Conservation (phyloP, 1,140 invertebrate genomes). For the Eriocheir sinensis region DNA sequence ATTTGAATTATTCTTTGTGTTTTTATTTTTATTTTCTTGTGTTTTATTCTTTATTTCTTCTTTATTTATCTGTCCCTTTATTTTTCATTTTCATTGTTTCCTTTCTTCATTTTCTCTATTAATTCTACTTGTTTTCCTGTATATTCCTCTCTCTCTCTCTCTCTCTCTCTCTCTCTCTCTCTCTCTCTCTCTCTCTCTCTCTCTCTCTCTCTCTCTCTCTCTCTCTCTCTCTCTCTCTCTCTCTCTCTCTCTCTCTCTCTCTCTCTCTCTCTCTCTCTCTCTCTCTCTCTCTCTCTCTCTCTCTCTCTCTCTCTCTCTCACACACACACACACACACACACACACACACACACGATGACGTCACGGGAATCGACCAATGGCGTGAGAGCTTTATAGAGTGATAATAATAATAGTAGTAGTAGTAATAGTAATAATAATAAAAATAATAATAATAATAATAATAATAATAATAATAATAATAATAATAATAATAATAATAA, state of each 20-base stretch:
- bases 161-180: not conserved
- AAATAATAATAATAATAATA: no score
- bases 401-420: no score
- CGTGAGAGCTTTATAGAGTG: not conserved
- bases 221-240: slow-evolving; percentile 1
- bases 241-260: slow-evolving; percentile 1
- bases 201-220: not conserved
- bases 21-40: no score
- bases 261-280: slow-evolving; percentile 1
- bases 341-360: not conserved
- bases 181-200: not conserved
- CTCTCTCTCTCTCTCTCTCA: slow-evolving; percentile 10
- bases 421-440: no score
- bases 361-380: not conserved
- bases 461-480: no score
- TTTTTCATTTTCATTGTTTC: not conserved
- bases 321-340: not conserved
- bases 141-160: no score
- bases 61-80: no score
- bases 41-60: no score
- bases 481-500: no score
- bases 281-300: not conserved
- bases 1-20: no score
- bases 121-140: no score
- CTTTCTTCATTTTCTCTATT: not conserved